Evolutionary conservation across 2,113 vertebrate species (phyloP).

Genomic region (Ceratotherium simum): DNA sequence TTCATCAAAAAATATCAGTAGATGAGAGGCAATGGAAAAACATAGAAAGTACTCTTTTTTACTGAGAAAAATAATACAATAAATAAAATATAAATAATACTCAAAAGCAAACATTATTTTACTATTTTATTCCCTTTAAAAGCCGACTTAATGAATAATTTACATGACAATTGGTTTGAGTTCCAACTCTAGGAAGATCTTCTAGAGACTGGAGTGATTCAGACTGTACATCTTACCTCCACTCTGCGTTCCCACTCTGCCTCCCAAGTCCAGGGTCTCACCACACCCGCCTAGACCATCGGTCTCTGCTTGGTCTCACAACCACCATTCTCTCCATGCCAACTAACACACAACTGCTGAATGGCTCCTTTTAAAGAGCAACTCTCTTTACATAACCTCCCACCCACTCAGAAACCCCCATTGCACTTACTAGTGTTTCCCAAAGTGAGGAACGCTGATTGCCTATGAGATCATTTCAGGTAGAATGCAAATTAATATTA

Average conservation of each 20-base stretch:
- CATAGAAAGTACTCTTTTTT: not conserved
- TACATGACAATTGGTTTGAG: not conserved
- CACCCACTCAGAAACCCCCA: not conserved
- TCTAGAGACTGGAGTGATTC: not conserved
- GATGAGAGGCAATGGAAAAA: not conserved
- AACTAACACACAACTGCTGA: not conserved
- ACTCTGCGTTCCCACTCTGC: not conserved
- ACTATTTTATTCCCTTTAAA: not conserved
- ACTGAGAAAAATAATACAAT: constrained; percentile 12
- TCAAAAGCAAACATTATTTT: not conserved
- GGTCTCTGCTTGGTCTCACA: not conserved
- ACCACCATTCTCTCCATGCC: not conserved
- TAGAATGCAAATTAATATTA: not conserved
- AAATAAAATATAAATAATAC: not conserved
- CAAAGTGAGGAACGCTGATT: not conserved
- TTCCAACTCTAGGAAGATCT: not conserved
- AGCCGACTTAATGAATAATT: not conserved
- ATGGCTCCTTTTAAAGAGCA: not conserved
- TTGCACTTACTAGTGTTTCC: not conserved
- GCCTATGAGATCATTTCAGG: not conserved
- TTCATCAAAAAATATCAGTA: not conserved
- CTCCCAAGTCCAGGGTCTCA: not conserved
- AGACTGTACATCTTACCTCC: not conserved
- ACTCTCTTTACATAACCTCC: not conserved
- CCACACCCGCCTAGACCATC: too few species aligned